Evolutionary conservation across 2,797 vertebrate genomes (phyloP).

Genomic region (Ctenochaetus hawaiiensis): DNA sequence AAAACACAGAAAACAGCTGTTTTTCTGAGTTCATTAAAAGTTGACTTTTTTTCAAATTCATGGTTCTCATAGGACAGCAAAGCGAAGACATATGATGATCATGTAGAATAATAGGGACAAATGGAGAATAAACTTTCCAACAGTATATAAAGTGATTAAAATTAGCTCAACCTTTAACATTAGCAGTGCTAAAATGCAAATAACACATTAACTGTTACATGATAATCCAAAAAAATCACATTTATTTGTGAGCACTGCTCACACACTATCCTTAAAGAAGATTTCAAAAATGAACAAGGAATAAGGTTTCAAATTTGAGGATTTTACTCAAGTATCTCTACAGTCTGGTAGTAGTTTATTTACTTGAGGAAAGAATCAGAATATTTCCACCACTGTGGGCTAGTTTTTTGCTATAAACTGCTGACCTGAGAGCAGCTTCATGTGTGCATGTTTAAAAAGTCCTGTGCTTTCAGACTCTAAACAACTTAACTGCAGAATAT

Average conservation of each 20-base stretch:
- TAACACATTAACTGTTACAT: not conserved
- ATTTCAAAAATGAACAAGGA: no score
- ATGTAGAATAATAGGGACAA: not conserved
- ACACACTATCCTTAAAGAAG: no score
- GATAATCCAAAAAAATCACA: not conserved
- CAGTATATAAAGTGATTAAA: not conserved
- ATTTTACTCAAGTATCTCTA: not conserved
- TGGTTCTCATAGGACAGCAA: not conserved
- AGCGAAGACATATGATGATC: not conserved
- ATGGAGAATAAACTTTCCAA: not conserved
- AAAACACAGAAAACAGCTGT: not conserved
- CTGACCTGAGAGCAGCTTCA: not conserved
- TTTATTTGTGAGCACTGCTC: no score
- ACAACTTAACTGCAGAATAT: not conserved
- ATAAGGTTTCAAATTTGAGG: no score
- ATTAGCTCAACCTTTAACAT: not conserved
- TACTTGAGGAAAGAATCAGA: not conserved
- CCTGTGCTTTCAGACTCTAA: not conserved
- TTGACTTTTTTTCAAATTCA: not conserved
- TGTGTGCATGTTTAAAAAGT: not conserved
- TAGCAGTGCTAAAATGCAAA: not conserved
- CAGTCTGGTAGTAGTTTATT: not conserved
- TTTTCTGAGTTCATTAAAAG: not conserved
- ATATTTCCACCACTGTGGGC: not conserved
- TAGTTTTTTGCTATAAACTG: not conserved